phyloP scores from a whole-genome alignment of 92 coral and sea anemone genomes.

The Palythoa grandiflora region DNA sequence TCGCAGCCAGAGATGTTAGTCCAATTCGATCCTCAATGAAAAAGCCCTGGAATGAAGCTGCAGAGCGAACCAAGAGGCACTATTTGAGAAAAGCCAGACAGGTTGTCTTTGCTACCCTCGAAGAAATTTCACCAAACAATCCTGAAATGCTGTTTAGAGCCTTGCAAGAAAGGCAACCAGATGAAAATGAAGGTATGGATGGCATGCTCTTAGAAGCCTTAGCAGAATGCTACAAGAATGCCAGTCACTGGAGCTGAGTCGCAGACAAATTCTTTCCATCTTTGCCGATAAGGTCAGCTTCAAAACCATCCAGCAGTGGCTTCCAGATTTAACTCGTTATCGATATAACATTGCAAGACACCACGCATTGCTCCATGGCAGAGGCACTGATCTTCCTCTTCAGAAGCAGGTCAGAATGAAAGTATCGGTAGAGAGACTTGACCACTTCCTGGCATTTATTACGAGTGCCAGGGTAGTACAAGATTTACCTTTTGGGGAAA shows the following conservation, averaged over 20 bases:
- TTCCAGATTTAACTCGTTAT: conserved; percentile 58
- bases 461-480: conserved; percentile 67
- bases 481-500: conserved; percentile 71
- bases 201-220: conserved; percentile 45
- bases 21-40: conserved; percentile 50
- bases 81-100: conserved; percentile 61
- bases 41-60: conserved; percentile 55
- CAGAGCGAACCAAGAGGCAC: conserved; percentile 58
- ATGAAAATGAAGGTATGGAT: conserved; percentile 38
- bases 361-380: conserved; percentile 57
- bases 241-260: conserved; percentile 51
- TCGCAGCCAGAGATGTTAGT: conserved; percentile 61
- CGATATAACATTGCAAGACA: conserved; percentile 65
- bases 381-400: conserved; percentile 45
- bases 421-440: conserved; percentile 24
- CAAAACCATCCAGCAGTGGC: conserved; percentile 37
- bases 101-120: conserved; percentile 46
- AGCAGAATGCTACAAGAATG: conserved; percentile 59
- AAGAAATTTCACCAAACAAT: conserved; percentile 54
- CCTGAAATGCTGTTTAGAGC: conserved; percentile 51
- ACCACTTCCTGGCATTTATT: conserved; percentile 63
- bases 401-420: conserved; percentile 38
- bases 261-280: conserved; percentile 59
- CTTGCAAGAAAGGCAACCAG: conserved; percentile 31
- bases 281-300: conserved; percentile 64